A percentile compares a stretch with the other conserved stretches of the same genome.
Evolutionary conservation across 2,113 vertebrate genomes (phyloP).

Genomic region (Zosterops lateralis): DNA sequence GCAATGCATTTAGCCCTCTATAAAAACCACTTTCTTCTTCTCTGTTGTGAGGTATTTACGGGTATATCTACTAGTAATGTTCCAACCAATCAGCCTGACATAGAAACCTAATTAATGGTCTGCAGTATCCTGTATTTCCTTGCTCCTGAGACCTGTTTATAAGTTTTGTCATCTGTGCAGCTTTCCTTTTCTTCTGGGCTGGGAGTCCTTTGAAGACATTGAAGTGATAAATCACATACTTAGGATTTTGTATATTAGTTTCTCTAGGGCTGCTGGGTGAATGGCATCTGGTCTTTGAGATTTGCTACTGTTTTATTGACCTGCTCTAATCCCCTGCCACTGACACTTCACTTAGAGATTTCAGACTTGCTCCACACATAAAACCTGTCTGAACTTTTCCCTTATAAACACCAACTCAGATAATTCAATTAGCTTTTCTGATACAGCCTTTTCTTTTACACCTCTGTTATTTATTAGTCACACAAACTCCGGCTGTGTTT

Average conservation of each 20-base stretch:
- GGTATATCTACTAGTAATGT: neutral
- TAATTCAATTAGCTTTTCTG: neutral
- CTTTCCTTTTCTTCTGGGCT: neutral
- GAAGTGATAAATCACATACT: constrained; percentile 29
- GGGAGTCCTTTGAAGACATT: neutral
- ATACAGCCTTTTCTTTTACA: neutral
- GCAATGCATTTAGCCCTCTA: neutral
- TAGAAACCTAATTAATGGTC: neutral
- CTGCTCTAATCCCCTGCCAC: neutral
- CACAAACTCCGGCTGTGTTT: neutral
- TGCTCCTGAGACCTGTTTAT: neutral
- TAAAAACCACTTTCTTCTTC: neutral
- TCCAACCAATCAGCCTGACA: neutral
- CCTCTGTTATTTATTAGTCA: neutral
- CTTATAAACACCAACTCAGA: neutral
- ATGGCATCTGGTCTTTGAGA: neutral
- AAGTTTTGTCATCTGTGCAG: neutral
- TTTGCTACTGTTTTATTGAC: constrained; percentile 42
- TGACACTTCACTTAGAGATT: neutral
- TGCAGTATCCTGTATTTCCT: neutral
- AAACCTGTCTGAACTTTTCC: neutral
- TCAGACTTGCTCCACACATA: neutral
- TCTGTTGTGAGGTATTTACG: neutral
- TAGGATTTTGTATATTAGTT: neutral
- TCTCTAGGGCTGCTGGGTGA: neutral